Percentiles rank a stretch among this genome's conserved stretches.
These are phyloP conservation scores for Alosa alosa DNA, from an alignment of 2,113 vertebrate species.

Conservation along the genomic window DNA sequence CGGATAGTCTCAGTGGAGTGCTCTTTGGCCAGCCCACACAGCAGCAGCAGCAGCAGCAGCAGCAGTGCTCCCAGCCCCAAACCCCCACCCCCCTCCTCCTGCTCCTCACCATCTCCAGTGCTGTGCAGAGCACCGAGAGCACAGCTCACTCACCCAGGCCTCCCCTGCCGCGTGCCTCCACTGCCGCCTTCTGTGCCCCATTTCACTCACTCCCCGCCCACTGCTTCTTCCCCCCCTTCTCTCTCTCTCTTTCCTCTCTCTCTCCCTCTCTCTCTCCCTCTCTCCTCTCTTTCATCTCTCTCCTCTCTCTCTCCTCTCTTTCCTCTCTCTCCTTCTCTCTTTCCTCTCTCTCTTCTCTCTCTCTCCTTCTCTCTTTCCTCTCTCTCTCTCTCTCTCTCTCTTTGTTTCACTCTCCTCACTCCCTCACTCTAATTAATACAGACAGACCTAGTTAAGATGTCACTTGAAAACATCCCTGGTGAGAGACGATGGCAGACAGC, in stretches of 20 bases:
- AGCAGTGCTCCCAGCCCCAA: not conserved
- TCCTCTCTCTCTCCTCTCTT: no score
- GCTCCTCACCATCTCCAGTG: not conserved
- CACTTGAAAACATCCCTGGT: conserved; percentile 62
- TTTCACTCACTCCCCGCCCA: conserved; percentile 46
- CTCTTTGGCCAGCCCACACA: not conserved
- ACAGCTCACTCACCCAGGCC: conserved; percentile 21
- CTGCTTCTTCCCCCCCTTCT: not conserved
- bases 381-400: not conserved
- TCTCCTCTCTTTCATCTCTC: no score
- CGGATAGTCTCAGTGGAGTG: not conserved
- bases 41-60: not conserved
- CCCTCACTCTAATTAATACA: conserved; percentile 65
- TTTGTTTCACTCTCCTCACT: conserved; percentile 18
- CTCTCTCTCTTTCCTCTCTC: not conserved
- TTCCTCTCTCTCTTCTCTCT: not conserved
- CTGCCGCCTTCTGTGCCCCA: not conserved
- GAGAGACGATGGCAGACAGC: conserved; percentile 52
- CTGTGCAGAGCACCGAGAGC: not conserved
- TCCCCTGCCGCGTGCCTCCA: not conserved
- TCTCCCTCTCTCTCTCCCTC: not conserved
- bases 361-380: no score
- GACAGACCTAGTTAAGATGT: conserved; percentile 74
- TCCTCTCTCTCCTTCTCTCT: not conserved
- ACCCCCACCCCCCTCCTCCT: not conserved